Evolutionary conservation across 2,888 invertebrate species (phyloP).

Genomic region (Blastobasis lacticolella): DNA sequence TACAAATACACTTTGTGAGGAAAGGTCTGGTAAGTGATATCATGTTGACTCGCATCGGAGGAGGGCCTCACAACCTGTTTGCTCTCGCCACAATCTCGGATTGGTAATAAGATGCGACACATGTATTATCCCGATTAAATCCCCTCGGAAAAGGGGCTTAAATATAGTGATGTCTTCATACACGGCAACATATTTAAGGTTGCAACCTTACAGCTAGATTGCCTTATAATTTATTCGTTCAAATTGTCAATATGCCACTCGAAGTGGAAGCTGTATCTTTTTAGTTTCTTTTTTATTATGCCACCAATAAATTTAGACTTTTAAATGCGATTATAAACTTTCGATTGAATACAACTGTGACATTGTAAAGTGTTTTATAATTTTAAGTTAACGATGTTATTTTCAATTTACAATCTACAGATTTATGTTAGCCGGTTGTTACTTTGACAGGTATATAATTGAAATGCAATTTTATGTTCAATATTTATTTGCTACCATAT

Average conservation of each 20-base stretch:
- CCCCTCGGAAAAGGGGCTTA: constrained; percentile 58
- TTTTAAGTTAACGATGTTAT: no score
- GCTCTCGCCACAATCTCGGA: constrained; percentile 63
- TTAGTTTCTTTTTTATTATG: neutral
- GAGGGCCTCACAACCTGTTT: constrained; percentile 54
- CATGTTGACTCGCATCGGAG: constrained; percentile 55
- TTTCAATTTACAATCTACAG: no score
- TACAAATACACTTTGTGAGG: constrained; percentile 53
- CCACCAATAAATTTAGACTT: neutral
- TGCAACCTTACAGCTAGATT: neutral
- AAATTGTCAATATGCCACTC: neutral
- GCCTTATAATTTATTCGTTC: neutral
- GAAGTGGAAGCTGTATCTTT: neutral
- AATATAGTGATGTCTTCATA: constrained; percentile 51
- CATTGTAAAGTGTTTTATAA: no score
- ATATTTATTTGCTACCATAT: no score
- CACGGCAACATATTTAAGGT: constrained; percentile 19
- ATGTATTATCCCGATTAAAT: constrained; percentile 69
- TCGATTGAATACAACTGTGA: no score
- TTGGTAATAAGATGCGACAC: constrained; percentile 72
- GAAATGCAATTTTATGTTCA: no score
- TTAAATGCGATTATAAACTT: no score
- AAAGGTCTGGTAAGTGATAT: constrained; percentile 62
- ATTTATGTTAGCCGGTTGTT: no score
- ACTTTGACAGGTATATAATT: no score